Conservation (phyloP, 2,113 vertebrate genomes). For the Saguinus imperator region DNA sequence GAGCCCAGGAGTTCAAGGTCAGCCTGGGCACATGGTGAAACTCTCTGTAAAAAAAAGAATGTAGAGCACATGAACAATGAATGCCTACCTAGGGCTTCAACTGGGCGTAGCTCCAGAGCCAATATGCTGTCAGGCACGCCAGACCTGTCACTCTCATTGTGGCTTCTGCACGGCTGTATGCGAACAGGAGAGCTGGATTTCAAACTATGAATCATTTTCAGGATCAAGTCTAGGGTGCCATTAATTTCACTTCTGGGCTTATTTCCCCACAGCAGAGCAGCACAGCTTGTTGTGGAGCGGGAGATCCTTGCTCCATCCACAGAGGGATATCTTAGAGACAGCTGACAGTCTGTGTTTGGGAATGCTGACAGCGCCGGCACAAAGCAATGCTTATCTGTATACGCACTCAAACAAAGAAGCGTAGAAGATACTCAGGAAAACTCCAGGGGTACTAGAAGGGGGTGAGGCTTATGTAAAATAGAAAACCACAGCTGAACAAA, state of each 20-base stretch:
- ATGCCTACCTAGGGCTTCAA: neutral
- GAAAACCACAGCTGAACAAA: neutral
- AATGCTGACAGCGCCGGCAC: neutral
- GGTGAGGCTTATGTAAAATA: fast-evolving
- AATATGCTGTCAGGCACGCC: fast-evolving
- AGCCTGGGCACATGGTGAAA: neutral
- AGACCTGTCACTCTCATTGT: neutral
- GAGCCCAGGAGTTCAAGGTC: neutral
- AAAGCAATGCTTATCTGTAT: neutral
- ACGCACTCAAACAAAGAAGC: neutral
- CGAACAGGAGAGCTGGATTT: neutral
- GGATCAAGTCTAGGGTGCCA: neutral
- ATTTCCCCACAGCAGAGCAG: neutral
- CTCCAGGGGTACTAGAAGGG: neutral
- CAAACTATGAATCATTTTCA: neutral
- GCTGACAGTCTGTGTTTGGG: neutral
- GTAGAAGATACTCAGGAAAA: neutral
- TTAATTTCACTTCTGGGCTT: neutral
- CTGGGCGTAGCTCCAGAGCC: neutral
- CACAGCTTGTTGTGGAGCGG: neutral
- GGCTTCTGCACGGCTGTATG: neutral
- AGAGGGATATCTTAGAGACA: neutral
- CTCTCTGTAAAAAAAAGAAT: neutral
- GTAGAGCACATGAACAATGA: neutral
- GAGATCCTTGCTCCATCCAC: neutral